A percentile compares a stretch with the other conserved stretches of the same genome.
Evolutionary conservation across 2,888 invertebrate species (phyloP).

Genomic region (Kryphioiulus occultus): DNA sequence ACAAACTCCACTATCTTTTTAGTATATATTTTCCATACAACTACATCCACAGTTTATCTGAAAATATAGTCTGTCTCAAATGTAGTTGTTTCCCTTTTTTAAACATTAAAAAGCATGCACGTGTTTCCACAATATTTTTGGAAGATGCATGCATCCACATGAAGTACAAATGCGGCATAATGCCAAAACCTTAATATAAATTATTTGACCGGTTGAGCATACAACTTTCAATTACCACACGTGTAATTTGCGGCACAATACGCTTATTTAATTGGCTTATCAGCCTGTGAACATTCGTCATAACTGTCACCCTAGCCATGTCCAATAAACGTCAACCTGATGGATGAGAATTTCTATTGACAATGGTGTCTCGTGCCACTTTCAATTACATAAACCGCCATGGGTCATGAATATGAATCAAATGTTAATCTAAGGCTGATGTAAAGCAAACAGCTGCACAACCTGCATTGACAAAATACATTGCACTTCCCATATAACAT

Average conservation of each 20-base stretch:
- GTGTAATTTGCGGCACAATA: not conserved
- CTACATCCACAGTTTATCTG: not conserved
- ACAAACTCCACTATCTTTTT: too few species aligned
- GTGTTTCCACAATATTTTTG: not conserved
- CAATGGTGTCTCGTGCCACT: not conserved
- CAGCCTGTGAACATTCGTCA: not conserved
- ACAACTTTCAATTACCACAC: not conserved
- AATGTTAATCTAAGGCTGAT: not conserved
- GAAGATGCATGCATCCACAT: not conserved
- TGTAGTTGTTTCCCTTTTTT: not conserved
- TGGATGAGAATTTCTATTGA: conserved; percentile 4
- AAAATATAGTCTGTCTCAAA: not conserved
- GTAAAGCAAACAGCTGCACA: not conserved
- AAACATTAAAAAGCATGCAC: too few species aligned
- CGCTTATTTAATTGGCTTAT: not conserved
- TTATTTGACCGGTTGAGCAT: not conserved
- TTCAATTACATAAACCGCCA: conserved; percentile 36
- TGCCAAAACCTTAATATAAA: not conserved
- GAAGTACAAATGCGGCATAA: not conserved
- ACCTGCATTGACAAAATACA: not conserved
- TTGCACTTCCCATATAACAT: too few species aligned
- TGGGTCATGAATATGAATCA: not conserved
- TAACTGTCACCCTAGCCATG: not conserved
- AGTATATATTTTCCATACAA: too few species aligned
- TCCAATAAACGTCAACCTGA: not conserved